Percentiles rank a stretch among this genome's conserved stretches.
Evolutionary conservation across 1,140 invertebrate species (phyloP).

Genomic region (Drosophila punjabiensis): DNA sequence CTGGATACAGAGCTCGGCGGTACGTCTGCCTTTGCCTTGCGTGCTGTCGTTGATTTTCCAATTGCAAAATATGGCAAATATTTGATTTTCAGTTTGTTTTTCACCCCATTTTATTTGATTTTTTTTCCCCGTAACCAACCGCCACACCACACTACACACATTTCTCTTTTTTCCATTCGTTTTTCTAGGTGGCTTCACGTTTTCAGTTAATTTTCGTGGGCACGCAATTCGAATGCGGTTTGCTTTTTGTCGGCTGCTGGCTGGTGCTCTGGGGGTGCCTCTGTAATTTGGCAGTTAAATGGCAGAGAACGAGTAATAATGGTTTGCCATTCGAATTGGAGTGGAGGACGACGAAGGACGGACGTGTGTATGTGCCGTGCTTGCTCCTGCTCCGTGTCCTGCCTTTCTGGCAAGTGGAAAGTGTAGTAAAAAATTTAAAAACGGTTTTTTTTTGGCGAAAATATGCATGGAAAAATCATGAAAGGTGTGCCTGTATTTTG

Average conservation of each 20-base stretch:
- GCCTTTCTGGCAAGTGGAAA: conserved; percentile 1
- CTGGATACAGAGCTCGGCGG: conserved; percentile 4
- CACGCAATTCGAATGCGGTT: conserved; percentile 67
- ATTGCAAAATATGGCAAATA: conserved; percentile 66
- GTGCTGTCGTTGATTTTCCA: conserved; percentile 68
- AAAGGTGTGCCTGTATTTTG: conserved; percentile 12
- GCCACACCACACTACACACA: conserved; percentile 1
- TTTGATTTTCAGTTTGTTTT: conserved; percentile 61
- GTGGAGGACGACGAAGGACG: conserved; percentile 28
- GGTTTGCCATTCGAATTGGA: conserved; percentile 43
- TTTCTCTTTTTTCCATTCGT: not conserved
- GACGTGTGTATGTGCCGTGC: conserved; percentile 8
- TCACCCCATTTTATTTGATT: conserved; percentile 6
- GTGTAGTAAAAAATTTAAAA: not conserved
- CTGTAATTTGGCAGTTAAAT: conserved; percentile 69
- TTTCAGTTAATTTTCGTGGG: conserved; percentile 69
- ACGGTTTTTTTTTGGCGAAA: not conserved
- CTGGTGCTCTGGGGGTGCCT: conserved; percentile 21
- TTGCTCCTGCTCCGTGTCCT: not conserved
- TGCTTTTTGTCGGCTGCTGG: conserved; percentile 17
- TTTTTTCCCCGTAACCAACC: conserved; percentile 5
- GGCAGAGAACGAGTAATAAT: conserved; percentile 58
- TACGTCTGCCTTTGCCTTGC: conserved; percentile 39
- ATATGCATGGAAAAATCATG: conserved; percentile 15
- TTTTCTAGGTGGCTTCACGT: conserved; percentile 44